These are phyloP conservation scores for Drosophila lutescens DNA, from an alignment of 2,888 invertebrate species.

Conservation along the genomic window DNA sequence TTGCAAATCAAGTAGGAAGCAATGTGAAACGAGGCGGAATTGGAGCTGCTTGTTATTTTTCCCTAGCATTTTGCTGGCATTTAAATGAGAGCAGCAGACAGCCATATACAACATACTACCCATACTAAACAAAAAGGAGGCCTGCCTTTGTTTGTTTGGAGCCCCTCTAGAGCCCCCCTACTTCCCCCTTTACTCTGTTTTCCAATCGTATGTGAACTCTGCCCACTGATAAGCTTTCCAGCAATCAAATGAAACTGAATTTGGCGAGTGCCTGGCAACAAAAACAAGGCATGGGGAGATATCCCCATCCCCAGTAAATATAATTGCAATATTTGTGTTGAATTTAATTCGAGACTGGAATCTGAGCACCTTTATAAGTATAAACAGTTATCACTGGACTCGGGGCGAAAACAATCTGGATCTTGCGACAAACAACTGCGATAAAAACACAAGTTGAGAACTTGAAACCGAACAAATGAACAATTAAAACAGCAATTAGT, in stretches of 20 bases:
- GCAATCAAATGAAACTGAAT: constrained; percentile 20
- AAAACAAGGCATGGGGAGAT: constrained; percentile 16
- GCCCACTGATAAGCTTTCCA: constrained; percentile 52
- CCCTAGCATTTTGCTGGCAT: constrained; percentile 4
- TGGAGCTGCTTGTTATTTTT: constrained; percentile 17
- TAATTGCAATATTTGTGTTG: constrained; percentile 1
- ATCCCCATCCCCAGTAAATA: constrained; percentile 1
- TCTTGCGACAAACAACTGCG: constrained; percentile 33
- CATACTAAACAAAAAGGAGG: constrained; percentile 35
- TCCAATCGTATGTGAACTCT: constrained; percentile 23
- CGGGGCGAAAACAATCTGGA: constrained; percentile 28
- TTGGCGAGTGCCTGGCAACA: constrained; percentile 49
- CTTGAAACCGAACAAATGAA: constrained; percentile 17
- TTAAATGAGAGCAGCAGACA: constrained; percentile 16
- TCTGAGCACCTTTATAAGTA: background rate
- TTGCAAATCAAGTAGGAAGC: constrained; percentile 33
- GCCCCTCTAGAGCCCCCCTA: background rate
- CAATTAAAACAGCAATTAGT: constrained; percentile 57
- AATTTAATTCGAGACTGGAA: background rate
- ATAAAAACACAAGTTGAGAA: constrained; percentile 30
- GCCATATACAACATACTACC: background rate
- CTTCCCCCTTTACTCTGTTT: background rate
- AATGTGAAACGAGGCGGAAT: constrained; percentile 24
- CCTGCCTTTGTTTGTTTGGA: constrained; percentile 28
- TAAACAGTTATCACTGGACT: constrained; percentile 13